phyloP scores from a whole-genome alignment of 1,140 invertebrate genomes.

The Ceratina japonica region DNA sequence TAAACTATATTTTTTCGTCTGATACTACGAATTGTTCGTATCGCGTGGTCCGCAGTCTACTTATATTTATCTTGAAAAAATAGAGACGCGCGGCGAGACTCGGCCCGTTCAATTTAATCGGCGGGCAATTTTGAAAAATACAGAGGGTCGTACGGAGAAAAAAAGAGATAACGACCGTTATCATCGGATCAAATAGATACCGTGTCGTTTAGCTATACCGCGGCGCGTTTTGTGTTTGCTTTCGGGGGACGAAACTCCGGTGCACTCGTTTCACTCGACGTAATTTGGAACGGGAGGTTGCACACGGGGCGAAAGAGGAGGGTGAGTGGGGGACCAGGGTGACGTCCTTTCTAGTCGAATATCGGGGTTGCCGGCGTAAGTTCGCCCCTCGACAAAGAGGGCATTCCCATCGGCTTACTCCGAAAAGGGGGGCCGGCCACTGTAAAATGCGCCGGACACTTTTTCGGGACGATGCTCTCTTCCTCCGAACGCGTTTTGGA shows the following conservation, averaged over 20 bases:
- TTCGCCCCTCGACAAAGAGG: slow-evolving; percentile 51
- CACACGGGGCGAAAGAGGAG: neutral
- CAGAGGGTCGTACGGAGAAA: too few relatives aligned
- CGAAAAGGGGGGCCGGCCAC: neutral
- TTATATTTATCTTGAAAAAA: too few relatives aligned
- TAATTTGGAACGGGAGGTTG: slow-evolving; percentile 14
- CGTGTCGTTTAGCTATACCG: slow-evolving; percentile 8
- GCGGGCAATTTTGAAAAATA: neutral
- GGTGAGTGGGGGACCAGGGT: neutral
- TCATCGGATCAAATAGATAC: neutral
- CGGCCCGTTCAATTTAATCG: neutral
- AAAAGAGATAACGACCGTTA: slow-evolving; percentile 5
- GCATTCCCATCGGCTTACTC: slow-evolving; percentile 44
- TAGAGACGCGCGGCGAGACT: too few relatives aligned
- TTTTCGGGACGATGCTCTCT: slow-evolving; percentile 31
- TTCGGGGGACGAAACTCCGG: neutral
- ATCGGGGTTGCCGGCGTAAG: slow-evolving; percentile 43
- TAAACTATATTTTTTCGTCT: too few relatives aligned
- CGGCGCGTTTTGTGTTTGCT: slow-evolving; percentile 8
- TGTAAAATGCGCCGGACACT: neutral
- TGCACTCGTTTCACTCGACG: slow-evolving; percentile 26
- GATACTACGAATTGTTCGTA: too few relatives aligned
- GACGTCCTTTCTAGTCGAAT: slow-evolving; percentile 35
- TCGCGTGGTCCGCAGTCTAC: too few relatives aligned
- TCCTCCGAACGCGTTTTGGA: slow-evolving; percentile 37